phyloP scores from a whole-genome alignment of 2,797 vertebrate species.

The Poliocrania exsul region DNA sequence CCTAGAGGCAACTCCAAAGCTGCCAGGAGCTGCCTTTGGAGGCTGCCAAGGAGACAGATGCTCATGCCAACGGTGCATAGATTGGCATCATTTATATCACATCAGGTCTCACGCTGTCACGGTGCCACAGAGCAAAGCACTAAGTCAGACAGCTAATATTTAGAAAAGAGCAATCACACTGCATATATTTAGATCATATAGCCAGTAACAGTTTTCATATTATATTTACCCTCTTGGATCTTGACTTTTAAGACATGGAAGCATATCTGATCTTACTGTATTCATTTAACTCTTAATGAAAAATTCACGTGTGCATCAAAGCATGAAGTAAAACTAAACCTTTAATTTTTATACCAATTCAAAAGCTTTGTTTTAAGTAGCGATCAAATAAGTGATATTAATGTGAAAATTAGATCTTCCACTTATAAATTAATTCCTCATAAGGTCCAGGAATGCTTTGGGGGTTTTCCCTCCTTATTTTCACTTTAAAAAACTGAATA shows the following conservation, averaged over 20 bases:
- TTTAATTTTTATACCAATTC: not conserved
- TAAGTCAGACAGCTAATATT: conserved; percentile 36
- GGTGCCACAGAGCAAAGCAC: not conserved
- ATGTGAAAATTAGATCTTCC: not conserved
- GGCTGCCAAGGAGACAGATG: conserved; percentile 72
- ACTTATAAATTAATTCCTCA: not conserved
- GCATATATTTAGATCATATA: not conserved
- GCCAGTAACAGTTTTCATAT: not conserved
- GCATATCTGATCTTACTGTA: not conserved
- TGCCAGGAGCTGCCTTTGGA: conserved; percentile 62
- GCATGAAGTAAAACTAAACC: not conserved
- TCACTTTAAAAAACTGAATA: not conserved
- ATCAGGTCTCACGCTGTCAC: conserved; percentile 52
- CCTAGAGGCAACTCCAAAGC: conserved; percentile 59
- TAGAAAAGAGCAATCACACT: conserved; percentile 21
- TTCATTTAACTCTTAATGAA: not conserved
- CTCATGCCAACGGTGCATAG: conserved; percentile 59
- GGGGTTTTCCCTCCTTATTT: not conserved
- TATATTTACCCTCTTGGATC: not conserved
- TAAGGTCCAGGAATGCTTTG: not conserved
- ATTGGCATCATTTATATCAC: conserved; percentile 61
- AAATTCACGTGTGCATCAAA: accelerated
- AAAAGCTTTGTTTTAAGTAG: not conserved
- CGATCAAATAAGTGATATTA: not conserved
- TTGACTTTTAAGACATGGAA: not conserved